Percentiles rank a stretch among this genome's conserved stretches.
Conservation (phyloP, 2,113 vertebrate species). For the Lutjanus erythropterus region DNA sequence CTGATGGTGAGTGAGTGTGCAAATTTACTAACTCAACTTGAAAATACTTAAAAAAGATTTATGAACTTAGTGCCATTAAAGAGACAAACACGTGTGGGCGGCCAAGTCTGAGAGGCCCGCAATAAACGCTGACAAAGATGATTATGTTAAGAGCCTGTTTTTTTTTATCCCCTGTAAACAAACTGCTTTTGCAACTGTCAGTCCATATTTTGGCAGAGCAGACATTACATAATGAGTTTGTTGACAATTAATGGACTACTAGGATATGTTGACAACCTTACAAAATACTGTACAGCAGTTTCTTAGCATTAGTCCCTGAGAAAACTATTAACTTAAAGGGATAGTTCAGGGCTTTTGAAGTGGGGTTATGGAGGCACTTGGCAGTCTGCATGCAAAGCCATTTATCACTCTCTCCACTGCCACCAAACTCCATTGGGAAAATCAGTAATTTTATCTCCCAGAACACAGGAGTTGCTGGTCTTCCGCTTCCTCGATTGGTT, state of each 20-base stretch:
- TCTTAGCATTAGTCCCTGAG: neutral
- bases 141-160: conserved; percentile 60
- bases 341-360: too few species aligned
- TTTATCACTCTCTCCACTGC: too few species aligned
- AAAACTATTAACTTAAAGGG: neutral
- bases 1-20: neutral
- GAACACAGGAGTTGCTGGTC: too few species aligned
- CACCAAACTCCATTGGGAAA: too few species aligned
- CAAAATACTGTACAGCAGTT: neutral
- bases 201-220: conserved; percentile 20
- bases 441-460: too few species aligned
- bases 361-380: too few species aligned
- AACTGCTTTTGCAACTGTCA: conserved; percentile 22
- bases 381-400: too few species aligned
- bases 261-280: conserved; percentile 5
- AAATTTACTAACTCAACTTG: conserved; percentile 4
- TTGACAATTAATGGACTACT: neutral
- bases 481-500: too few species aligned
- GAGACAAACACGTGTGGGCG: conserved; percentile 9
- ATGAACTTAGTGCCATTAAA: conserved; percentile 2
- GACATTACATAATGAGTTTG: conserved; percentile 33
- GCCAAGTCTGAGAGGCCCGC: conserved; percentile 18
- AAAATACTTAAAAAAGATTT: conserved; percentile 17
- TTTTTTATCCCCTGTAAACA: conserved; percentile 16
- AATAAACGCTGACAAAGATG: conserved; percentile 50